Conservation (phyloP, 2,888 invertebrate genomes). For the Agrochola macilenta region DNA sequence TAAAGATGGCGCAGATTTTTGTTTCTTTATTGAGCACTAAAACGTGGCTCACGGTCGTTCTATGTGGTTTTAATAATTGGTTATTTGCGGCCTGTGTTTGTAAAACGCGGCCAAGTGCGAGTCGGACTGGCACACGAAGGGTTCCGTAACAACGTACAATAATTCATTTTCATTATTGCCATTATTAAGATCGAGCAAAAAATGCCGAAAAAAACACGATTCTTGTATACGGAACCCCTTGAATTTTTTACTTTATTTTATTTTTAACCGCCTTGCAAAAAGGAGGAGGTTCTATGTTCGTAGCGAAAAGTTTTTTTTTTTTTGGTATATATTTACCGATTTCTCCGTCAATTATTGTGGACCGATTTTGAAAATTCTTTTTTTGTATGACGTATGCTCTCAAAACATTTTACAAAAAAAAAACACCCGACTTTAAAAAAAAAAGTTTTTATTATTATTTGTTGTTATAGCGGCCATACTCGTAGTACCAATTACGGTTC, state of each 20-base stretch:
- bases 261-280: not conserved
- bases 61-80: slow-evolving; percentile 55
- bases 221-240: not conserved
- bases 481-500: no score
- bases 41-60: slow-evolving; percentile 38
- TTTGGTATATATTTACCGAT: no score
- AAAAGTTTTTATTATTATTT: not conserved
- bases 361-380: no score
- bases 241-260: not conserved
- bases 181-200: not conserved
- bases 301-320: no score
- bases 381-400: no score
- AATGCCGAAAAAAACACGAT: not conserved
- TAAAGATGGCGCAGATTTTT: slow-evolving; percentile 59
- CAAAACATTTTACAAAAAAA: no score
- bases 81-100: slow-evolving; percentile 39
- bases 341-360: no score
- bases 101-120: not conserved
- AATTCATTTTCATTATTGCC: not conserved
- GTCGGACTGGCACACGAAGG: no score
- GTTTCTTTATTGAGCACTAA: slow-evolving; percentile 63
- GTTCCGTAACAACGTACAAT: not conserved
- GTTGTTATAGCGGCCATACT: no score
- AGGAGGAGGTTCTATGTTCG: no score
- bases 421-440: no score